A percentile compares a stretch with the other conserved stretches of the same genome.
phyloP scores from a whole-genome alignment of 2,113 vertebrate genomes.

The Isurus oxyrinchus region DNA sequence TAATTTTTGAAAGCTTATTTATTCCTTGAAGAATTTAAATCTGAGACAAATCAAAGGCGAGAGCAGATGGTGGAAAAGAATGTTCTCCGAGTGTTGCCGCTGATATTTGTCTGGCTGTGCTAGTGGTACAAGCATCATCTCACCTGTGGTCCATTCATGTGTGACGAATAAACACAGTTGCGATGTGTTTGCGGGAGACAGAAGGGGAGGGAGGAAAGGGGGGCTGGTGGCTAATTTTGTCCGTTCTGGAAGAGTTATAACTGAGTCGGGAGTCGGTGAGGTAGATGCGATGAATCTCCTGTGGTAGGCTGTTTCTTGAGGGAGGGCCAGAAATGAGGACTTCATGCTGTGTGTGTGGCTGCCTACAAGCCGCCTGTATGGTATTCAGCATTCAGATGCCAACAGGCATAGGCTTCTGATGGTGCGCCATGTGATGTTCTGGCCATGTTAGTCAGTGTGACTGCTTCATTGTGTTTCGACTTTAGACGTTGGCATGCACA shows the following conservation, averaged over 20 bases:
- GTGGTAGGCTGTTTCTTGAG: neutral
- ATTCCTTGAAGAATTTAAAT: neutral
- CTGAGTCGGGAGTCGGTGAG: neutral
- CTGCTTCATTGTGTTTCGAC: neutral
- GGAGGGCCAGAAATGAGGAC: neutral
- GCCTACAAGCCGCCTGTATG: neutral
- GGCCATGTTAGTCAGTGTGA: neutral
- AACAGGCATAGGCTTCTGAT: neutral
- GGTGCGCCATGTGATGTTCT: neutral
- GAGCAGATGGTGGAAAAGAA: neutral
- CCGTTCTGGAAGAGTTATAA: neutral
- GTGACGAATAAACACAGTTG: neutral
- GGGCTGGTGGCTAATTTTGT: neutral
- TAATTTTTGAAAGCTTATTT: neutral
- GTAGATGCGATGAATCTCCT: neutral
- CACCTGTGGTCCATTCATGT: neutral
- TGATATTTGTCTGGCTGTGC: neutral
- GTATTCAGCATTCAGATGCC: neutral
- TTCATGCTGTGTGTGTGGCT: neutral
- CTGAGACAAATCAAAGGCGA: neutral
- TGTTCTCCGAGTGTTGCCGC: neutral
- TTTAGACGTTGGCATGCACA: neutral
- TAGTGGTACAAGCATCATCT: neutral
- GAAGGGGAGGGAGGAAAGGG: neutral
- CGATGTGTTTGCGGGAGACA: neutral